Evolutionary conservation across 2,113 vertebrate species (phyloP).

Genomic region (Micronycteris hirsuta): DNA sequence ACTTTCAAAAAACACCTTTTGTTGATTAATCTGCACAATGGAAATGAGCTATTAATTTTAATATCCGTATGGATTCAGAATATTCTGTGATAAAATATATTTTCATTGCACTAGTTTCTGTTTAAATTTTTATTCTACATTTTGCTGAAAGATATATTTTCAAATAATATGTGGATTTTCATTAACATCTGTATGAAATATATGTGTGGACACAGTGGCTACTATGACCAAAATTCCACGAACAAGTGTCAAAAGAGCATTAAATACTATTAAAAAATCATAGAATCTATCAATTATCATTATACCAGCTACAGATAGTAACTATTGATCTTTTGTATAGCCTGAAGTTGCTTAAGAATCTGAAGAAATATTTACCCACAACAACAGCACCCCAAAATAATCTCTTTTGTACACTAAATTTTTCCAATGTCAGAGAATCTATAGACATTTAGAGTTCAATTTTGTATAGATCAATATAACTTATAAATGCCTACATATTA

Average conservation of each 20-base stretch:
- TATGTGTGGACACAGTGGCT: neutral
- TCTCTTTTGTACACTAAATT: neutral
- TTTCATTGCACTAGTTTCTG: neutral
- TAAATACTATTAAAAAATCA: neutral
- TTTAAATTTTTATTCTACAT: neutral
- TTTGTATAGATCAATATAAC: neutral
- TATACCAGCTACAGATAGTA: neutral
- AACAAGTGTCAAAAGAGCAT: neutral
- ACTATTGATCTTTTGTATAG: neutral
- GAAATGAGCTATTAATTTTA: constrained; percentile 27
- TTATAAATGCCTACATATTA: neutral
- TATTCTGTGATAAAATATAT: neutral
- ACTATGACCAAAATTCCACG: neutral
- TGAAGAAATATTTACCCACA: neutral
- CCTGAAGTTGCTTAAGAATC: neutral
- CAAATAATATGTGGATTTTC: neutral
- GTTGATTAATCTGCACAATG: neutral
- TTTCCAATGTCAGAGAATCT: neutral
- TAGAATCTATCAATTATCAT: neutral
- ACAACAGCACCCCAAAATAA: neutral
- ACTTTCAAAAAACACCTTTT: neutral
- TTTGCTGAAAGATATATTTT: neutral
- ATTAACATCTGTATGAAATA: neutral
- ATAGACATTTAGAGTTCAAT: neutral
- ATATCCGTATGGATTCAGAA: neutral